A percentile compares a stretch with the other conserved stretches of the same genome.
Conservation (phyloP, 2,113 vertebrate species). For the Malurus elegans region DNA sequence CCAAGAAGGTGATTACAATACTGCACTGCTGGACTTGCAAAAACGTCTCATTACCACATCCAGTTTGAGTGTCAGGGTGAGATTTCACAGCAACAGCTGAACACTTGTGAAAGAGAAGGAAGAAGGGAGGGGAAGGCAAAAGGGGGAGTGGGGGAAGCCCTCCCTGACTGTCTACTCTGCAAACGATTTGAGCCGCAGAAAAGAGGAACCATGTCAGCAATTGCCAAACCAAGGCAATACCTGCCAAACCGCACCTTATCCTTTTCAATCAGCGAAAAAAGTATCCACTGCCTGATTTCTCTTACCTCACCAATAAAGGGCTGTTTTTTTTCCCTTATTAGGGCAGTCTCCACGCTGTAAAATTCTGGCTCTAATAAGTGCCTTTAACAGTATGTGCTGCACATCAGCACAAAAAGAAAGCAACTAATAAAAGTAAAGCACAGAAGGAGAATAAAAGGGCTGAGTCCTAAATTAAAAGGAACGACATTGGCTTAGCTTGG, state of each 20-base stretch:
- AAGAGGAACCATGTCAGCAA: conserved; percentile 60
- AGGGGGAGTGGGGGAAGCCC: background rate
- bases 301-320: conserved; percentile 68
- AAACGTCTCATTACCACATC: background rate
- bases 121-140: background rate
- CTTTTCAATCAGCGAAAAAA: conserved; percentile 73
- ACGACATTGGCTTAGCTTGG: conserved; percentile 19
- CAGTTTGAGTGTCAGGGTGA: background rate
- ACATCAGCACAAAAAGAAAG: conserved; percentile 69
- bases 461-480: conserved; percentile 55
- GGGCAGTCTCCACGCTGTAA: conserved; percentile 58
- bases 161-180: conserved; percentile 14
- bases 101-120: background rate
- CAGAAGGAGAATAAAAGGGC: conserved; percentile 45
- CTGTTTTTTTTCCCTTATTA: conserved; percentile 74
- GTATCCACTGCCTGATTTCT: conserved; percentile 51
- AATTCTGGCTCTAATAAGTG: conserved; percentile 24
- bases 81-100: background rate
- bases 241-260: conserved; percentile 80
- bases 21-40: background rate
- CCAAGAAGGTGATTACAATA: background rate
- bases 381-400: conserved; percentile 63
- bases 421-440: conserved; percentile 35
- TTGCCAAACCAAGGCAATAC: conserved; percentile 65
- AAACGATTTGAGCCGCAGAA: conserved; percentile 60